Percentiles rank a stretch among this genome's conserved stretches.
Evolutionary conservation across 2,797 vertebrate species (phyloP).

Genomic region (Chromobotia macracanthus): DNA sequence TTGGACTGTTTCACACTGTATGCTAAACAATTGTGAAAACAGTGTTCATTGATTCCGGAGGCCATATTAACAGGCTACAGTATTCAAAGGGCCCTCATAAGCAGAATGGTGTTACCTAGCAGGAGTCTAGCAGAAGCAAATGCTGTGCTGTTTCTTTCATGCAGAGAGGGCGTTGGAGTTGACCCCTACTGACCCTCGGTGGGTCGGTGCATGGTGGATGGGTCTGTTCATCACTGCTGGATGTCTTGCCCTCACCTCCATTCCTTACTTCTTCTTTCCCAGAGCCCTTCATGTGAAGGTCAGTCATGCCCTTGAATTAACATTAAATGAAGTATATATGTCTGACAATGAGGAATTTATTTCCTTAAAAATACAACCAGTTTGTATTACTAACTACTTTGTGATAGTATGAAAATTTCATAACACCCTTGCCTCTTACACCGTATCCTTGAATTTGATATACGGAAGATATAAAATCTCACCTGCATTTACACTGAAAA

Average conservation of each 20-base stretch:
- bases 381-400: background rate
- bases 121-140: too few relatives aligned
- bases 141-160: background rate
- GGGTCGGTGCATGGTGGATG: slow-evolving; percentile 99
- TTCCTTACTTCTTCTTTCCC: slow-evolving; percentile 97
- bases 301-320: slow-evolving; percentile 50
- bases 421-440: background rate
- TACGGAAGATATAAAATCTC: background rate
- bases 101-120: background rate
- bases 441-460: background rate
- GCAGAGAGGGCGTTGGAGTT: slow-evolving; percentile 73
- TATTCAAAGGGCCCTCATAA: too few relatives aligned
- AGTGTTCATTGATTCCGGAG: too few relatives aligned
- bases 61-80: too few relatives aligned
- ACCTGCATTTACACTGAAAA: background rate
- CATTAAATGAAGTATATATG: too few relatives aligned
- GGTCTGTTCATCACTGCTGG: slow-evolving; percentile 86
- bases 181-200: slow-evolving; percentile 83
- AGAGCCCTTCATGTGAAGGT: slow-evolving; percentile 70
- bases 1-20: too few relatives aligned
- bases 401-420: background rate
- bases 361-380: too few relatives aligned
- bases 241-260: slow-evolving; percentile 84
- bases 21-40: too few relatives aligned
- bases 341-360: too few relatives aligned